These are phyloP conservation scores for Struthio camelus DNA, from an alignment of 2,113 vertebrate species.

Conservation along the genomic window DNA sequence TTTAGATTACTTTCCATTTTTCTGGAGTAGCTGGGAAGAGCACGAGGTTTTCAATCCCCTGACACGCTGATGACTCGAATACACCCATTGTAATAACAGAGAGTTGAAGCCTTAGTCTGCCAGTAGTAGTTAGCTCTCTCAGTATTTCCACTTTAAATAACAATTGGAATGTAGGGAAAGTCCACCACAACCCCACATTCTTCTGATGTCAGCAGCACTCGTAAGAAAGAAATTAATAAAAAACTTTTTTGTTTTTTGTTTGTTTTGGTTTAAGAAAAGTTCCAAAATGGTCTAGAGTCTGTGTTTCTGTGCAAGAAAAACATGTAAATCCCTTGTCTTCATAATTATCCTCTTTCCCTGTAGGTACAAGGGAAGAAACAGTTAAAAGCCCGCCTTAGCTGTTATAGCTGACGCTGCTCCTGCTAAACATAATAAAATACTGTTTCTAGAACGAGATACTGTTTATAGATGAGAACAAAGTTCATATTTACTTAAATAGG, in stretches of 20 bases:
- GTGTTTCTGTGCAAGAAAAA: background rate
- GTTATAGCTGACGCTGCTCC: background rate
- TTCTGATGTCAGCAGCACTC: background rate
- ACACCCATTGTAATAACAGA: conserved; percentile 55
- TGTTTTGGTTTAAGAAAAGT: background rate
- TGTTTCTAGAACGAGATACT: background rate
- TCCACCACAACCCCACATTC: background rate
- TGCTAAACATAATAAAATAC: background rate
- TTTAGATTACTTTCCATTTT: background rate
- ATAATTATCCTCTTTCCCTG: background rate
- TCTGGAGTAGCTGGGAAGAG: background rate
- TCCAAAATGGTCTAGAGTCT: background rate
- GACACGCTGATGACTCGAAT: background rate
- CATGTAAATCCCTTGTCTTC: background rate
- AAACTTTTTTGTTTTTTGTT: background rate
- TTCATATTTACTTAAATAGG: conserved; percentile 37
- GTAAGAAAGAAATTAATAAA: background rate
- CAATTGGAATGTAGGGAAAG: conserved; percentile 11
- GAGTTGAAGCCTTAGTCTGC: background rate
- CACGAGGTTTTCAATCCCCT: background rate
- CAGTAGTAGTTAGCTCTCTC: conserved; percentile 35
- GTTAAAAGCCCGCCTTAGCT: background rate
- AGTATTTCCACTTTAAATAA: conserved; percentile 44
- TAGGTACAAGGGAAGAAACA: background rate
- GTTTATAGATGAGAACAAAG: conserved; percentile 44